Conservation (phyloP, 2,888 invertebrate genomes). For the Fragum fragum region DNA sequence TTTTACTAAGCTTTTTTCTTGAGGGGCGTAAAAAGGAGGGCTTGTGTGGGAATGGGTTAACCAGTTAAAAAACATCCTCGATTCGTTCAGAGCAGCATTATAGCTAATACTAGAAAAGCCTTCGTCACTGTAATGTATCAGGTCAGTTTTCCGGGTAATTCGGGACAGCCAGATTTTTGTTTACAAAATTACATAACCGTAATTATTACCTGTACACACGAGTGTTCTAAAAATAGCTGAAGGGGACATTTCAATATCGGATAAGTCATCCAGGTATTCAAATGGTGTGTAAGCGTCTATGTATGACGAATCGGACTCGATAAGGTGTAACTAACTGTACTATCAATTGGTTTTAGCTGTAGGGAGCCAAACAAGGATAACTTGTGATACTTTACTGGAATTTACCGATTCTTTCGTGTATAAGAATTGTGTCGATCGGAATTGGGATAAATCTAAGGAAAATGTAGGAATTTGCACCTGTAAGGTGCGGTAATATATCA, state of each 20-base stretch:
- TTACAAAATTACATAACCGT: not conserved
- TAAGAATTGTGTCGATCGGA: too few relatives aligned
- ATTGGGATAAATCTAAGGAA: not conserved
- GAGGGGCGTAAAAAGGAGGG: too few relatives aligned
- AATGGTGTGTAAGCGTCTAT: slow-evolving; percentile 40
- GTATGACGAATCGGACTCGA: slow-evolving; percentile 16
- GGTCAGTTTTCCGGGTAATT: too few relatives aligned
- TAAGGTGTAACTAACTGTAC: not conserved
- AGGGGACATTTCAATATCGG: slow-evolving; percentile 11
- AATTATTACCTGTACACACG: not conserved
- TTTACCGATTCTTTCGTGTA: too few relatives aligned
- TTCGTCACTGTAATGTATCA: too few relatives aligned
- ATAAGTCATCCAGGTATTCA: slow-evolving; percentile 29
- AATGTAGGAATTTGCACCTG: slow-evolving; percentile 8
- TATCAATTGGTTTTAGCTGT: slow-evolving; percentile 41
- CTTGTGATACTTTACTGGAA: not conserved
- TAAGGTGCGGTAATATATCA: slow-evolving; percentile 23
- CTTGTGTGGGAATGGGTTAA: too few relatives aligned
- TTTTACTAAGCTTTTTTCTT: too few relatives aligned
- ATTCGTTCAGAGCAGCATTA: too few relatives aligned
- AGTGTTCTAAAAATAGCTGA: slow-evolving; percentile 11
- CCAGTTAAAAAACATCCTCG: too few relatives aligned
- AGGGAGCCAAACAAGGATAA: too few relatives aligned
- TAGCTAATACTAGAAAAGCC: too few relatives aligned
- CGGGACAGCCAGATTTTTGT: too few relatives aligned